Base-by-base conservation (phyloP, 2,113 vertebrate genomes). In the Agapornis roseicollis region DNA sequence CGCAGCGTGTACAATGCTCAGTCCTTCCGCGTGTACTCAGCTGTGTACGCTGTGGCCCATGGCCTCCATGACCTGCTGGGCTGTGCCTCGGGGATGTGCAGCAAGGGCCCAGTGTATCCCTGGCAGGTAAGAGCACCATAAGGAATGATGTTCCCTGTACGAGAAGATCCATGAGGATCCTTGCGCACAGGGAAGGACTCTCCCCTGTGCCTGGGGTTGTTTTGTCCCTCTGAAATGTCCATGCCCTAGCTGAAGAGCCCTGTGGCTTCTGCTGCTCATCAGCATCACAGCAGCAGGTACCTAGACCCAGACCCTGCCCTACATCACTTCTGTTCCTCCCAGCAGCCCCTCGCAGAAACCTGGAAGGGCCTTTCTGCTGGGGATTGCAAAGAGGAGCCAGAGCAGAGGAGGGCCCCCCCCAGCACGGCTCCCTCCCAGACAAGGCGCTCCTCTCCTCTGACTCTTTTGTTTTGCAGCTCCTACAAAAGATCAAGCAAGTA, bases 1-100 rank as follows among this genome's bases (percentile, higher is more conserved):
- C 71, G 61, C 0, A 46, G 94, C 68, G 18, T 49, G 13, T 96
- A 94, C 0, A 55, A 98, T 9, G 22, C 98, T 90, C 96, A 97
- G 61, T 81, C 91, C 33, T 99, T 98, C 80, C 97, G 63, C 0
- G 95, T 98, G 29, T 99, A 99, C 82, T 90, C 90, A 0, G 98
- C 99, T 0, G 97, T 98, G 20, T 98, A 99, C 0, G 96, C 98
- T 0, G 96, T 98, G n/a, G 98, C 99, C 23, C 97, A 98, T 0
- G 96, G 98, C 47, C 97, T 99, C 61, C 98, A 99, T 9, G 95
- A 95, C 23, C 90, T 97, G 65, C 95, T 99, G 52, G 96, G 97
- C 46, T 99, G 99, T 9, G 63, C 90, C 71, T 85, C 60, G 0
- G 97, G 97, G 27, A 24, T 5, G 8, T 99, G 99, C 93, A 91